These are phyloP conservation scores for Neomorphus geoffroyi DNA, from an alignment of 2,797 vertebrate species.

Conservation along the genomic window DNA sequence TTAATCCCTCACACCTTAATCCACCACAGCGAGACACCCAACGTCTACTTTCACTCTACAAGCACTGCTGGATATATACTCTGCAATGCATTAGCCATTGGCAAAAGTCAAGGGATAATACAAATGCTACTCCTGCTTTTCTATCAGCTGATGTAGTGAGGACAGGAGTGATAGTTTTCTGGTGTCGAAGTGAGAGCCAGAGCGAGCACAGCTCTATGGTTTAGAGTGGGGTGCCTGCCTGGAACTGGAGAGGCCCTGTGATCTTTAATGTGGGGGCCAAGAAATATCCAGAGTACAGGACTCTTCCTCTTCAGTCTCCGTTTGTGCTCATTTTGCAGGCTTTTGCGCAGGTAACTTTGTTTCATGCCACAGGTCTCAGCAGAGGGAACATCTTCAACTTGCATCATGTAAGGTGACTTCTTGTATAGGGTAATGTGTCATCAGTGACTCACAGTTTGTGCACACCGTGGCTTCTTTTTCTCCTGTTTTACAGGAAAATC, in stretches of 20 bases:
- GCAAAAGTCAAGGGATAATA: neutral
- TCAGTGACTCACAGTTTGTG: neutral
- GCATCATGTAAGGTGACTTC: fast-evolving
- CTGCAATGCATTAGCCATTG: neutral
- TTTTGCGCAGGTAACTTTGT: neutral
- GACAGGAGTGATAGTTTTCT: neutral
- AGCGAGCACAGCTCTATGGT: fast-evolving
- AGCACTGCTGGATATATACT: neutral
- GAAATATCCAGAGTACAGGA: neutral
- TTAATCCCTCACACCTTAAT: neutral
- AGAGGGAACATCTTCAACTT: neutral
- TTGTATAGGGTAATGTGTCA: neutral
- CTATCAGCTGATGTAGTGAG: neutral
- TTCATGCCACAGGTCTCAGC: neutral
- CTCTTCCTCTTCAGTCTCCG: fast-evolving
- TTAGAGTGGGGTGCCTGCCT: neutral
- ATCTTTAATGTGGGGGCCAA: neutral
- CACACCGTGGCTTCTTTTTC: neutral
- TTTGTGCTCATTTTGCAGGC: neutral
- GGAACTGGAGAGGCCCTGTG: neutral
- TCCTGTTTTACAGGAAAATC: neutral
- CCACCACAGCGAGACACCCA: neutral
- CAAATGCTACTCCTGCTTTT: neutral
- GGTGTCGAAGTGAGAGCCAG: neutral
- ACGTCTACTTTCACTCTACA: neutral